Conservation (phyloP, 1,140 invertebrate genomes). For the Tetramorium simillimum region DNA sequence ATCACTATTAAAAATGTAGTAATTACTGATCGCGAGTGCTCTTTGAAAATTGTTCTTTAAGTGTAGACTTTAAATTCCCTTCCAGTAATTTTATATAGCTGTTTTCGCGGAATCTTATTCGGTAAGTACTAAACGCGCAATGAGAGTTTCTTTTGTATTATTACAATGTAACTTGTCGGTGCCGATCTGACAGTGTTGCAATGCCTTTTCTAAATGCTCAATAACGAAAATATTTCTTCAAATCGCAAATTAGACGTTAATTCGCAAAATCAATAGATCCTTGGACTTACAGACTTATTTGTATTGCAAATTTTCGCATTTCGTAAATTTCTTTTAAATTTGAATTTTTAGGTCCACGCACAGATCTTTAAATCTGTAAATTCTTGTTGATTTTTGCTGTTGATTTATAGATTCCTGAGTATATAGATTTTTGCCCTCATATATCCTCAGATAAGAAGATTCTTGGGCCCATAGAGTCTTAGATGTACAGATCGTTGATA, state of each 20-base stretch:
- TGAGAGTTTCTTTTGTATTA: slow-evolving; percentile 12
- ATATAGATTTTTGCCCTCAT: slow-evolving; percentile 45
- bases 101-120: slow-evolving; percentile 30
- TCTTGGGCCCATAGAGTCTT: slow-evolving; percentile 44
- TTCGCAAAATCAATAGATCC: slow-evolving; percentile 52
- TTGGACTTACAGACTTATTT: slow-evolving; percentile 51
- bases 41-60: slow-evolving; percentile 21
- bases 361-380: slow-evolving; percentile 40
- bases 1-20: slow-evolving; percentile 49
- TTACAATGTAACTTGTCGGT: slow-evolving; percentile 37
- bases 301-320: slow-evolving; percentile 17
- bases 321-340: slow-evolving; percentile 27
- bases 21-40: slow-evolving; percentile 48
- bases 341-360: slow-evolving; percentile 39
- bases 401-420: slow-evolving; percentile 49
- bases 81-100: slow-evolving; percentile 23
- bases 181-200: slow-evolving; percentile 17
- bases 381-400: slow-evolving; percentile 39
- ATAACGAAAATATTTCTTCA: slow-evolving; percentile 23
- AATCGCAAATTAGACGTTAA: slow-evolving; percentile 37
- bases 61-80: slow-evolving; percentile 6
- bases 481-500: slow-evolving; percentile 53
- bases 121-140: slow-evolving; percentile 35
- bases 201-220: not conserved
- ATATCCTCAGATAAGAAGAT: slow-evolving; percentile 45